phyloP scores from a whole-genome alignment of 2,113 vertebrate species.

The Microcebus tavaratra region DNA sequence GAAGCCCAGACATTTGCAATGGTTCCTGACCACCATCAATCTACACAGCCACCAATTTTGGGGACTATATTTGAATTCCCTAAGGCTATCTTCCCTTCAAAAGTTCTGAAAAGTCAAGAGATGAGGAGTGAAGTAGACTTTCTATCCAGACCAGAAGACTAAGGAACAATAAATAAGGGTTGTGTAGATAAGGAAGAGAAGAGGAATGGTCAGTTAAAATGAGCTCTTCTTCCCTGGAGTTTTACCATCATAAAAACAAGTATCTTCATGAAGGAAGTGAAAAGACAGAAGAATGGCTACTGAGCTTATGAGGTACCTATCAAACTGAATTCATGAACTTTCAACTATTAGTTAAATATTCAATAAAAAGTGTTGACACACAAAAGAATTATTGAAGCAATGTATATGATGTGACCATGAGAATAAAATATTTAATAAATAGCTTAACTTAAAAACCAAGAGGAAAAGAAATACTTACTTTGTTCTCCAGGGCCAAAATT shows the following conservation, averaged over 20 bases:
- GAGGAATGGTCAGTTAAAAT: background rate
- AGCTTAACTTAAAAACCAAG: conserved; percentile 55
- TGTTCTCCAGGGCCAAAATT: conserved; percentile 91
- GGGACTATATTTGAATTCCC: background rate
- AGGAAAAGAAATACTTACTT: conserved; percentile 90
- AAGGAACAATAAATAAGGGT: background rate
- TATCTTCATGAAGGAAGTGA: background rate
- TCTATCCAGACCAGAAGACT: background rate
- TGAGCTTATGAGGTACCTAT: background rate
- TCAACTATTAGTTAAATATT: conserved; percentile 39
- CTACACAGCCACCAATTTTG: background rate
- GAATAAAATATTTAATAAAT: conserved; percentile 12
- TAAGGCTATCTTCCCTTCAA: background rate
- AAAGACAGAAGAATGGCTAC: background rate
- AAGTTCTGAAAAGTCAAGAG: background rate
- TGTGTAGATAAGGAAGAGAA: background rate
- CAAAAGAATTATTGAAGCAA: conserved; percentile 21
- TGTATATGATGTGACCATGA: background rate
- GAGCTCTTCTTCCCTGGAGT: background rate
- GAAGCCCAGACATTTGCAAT: background rate
- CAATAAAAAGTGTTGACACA: background rate
- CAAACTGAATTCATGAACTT: conserved; percentile 8
- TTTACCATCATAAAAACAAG: background rate
- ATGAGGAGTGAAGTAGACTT: background rate
- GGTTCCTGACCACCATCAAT: background rate